Base-by-base conservation (phyloP, 2,888 invertebrate species). In the Conus canariensis region DNA sequence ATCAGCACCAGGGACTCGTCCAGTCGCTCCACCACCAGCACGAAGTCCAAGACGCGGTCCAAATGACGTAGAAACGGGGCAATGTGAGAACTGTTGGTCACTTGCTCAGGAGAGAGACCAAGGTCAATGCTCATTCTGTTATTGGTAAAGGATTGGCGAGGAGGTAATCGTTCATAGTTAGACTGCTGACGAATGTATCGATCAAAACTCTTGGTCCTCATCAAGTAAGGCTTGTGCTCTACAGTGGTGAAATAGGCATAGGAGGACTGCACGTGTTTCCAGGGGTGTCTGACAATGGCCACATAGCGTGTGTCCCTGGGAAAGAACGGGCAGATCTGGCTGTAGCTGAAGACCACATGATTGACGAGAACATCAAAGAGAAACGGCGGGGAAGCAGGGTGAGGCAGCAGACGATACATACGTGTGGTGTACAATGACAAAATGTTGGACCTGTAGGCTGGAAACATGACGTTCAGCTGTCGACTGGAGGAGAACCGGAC, bases 251-350 rank as follows among this genome's bases (percentile, higher is more conserved):
- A 80, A 22, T 30, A 80, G 12, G 12, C 9, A 12, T 22, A 45
- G 14, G 77, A 16, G 77, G 77, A 80, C 77, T 80, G 45, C 77
- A 80, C 30, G 14, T 16, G 77, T 2, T 30, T 12, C 14, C 92
- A 91, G 22, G 94, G 94, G 77, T 94, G 93, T 12, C 94, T 90
- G 0, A 94, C 91, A 12, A 94, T 93, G 45, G 92, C 93, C 70
- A 94, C 92, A 88, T 93, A 94, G 7, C 85, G 64, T 7, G 94
- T 94, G 83, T 93, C 93, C 0, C n/a, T 22, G 5, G 93, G 94
- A 60, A 94, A 87, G 22, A 89, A 88, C 16, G 67, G 83, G 64
- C 90, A 64, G 87, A 94, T 92, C 8, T 85, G 77, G 8, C 85
- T 45, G 3, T 91, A 87, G 59, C 93, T 89, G 87, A 93, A 94